Conservation (phyloP, 2,113 vertebrate species). For the Meleagris gallopavo region DNA sequence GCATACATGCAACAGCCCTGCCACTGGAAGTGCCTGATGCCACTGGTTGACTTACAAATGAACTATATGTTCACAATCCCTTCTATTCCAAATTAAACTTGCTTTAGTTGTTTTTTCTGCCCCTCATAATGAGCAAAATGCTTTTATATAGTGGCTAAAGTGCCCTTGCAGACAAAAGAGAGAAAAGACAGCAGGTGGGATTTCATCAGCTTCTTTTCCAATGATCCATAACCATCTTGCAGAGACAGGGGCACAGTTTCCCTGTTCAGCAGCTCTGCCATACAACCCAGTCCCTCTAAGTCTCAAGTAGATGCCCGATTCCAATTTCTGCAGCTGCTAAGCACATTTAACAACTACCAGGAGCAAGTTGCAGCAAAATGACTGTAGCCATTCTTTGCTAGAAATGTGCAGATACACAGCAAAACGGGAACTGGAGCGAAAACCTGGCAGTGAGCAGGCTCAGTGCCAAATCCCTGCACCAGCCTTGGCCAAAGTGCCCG, state of each 20-base stretch:
- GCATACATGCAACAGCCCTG: neutral
- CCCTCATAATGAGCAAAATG: neutral
- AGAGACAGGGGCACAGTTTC: neutral
- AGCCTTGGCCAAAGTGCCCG: neutral
- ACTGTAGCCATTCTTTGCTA: neutral
- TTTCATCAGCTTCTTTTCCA: neutral
- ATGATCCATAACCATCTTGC: neutral
- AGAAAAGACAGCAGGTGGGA: neutral
- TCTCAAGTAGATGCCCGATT: neutral
- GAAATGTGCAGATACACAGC: neutral
- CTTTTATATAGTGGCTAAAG: neutral
- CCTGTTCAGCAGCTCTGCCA: neutral
- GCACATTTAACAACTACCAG: neutral
- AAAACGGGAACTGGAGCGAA: neutral
- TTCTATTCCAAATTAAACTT: neutral
- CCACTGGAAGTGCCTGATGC: neutral
- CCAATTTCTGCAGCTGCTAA: neutral
- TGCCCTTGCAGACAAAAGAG: neutral
- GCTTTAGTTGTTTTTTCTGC: neutral
- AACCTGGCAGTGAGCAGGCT: neutral
- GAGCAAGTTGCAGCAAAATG: neutral
- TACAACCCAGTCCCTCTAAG: neutral
- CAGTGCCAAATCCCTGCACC: neutral
- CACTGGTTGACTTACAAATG: neutral
- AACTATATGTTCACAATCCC: neutral